These are phyloP conservation scores for Stegophylla sp. DNA, from an alignment of 2,888 invertebrate genomes.

Conservation along the genomic window DNA sequence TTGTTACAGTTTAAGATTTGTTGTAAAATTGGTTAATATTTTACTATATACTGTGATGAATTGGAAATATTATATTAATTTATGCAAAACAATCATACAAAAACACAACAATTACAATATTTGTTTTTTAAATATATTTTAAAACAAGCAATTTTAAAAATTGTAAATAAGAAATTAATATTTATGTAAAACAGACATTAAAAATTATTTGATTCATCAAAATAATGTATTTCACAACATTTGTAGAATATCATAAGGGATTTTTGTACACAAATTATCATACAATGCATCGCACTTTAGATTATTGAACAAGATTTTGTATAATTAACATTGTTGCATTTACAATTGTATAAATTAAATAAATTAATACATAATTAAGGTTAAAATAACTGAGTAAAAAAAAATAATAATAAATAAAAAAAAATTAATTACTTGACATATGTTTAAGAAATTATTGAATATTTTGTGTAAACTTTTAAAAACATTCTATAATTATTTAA, in stretches of 20 bases:
- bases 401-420: constrained; percentile 21
- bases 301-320: constrained; percentile 16
- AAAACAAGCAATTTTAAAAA: constrained; percentile 47
- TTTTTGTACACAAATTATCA: constrained; percentile 39
- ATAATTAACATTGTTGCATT: constrained; percentile 8
- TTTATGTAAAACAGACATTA: constrained; percentile 48
- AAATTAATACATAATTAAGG: constrained; percentile 30
- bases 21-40: not conserved
- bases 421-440: constrained; percentile 11
- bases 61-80: not conserved
- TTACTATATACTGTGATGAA: constrained; percentile 18
- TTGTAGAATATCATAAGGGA: constrained; percentile 34
- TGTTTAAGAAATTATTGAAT: constrained; percentile 35
- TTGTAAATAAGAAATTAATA: constrained; percentile 42
- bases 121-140: constrained; percentile 46
- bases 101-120: not conserved
- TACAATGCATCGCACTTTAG: constrained; percentile 37
- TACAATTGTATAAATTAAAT: constrained; percentile 14
- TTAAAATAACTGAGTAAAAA: constrained; percentile 29
- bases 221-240: constrained; percentile 28
- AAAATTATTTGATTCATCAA: constrained; percentile 28
- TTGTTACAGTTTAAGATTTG: not conserved
- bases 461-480: constrained; percentile 24
- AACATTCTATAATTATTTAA: constrained; percentile 17
- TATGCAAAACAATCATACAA: not conserved